A percentile compares a stretch with the other conserved stretches of the same genome.
Conservation (phyloP, 2,888 invertebrate genomes). For the Gonocerus acuteangulatus region DNA sequence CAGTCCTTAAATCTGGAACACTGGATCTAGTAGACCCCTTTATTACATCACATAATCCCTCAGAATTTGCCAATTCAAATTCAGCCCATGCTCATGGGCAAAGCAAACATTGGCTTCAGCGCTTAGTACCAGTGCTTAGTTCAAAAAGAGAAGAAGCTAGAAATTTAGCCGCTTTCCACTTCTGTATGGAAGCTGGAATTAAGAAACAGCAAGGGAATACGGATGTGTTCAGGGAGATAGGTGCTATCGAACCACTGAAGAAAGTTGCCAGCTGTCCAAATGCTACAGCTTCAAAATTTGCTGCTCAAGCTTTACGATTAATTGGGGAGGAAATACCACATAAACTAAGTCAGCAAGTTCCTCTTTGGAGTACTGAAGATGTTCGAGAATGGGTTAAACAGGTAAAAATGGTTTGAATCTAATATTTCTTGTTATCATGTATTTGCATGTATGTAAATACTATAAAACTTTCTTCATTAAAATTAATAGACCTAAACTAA, state of each 20-base stretch:
- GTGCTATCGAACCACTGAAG: conserved; percentile 89
- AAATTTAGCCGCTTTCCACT: conserved; percentile 94
- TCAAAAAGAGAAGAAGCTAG: conserved; percentile 93
- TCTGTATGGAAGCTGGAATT: conserved; percentile 98
- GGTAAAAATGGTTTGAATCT: conserved; percentile 42
- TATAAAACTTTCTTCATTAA: no score
- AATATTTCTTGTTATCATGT: background rate
- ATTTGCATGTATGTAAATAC: background rate
- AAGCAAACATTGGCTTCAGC: conserved; percentile 87
- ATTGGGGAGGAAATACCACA: conserved; percentile 97
- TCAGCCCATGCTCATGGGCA: conserved; percentile 91
- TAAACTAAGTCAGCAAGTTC: conserved; percentile 94
- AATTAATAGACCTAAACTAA: no score
- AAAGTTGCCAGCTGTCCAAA: conserved; percentile 96
- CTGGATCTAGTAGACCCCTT: conserved; percentile 94
- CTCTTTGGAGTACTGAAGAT: conserved; percentile 93
- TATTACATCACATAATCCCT: conserved; percentile 87
- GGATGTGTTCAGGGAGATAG: conserved; percentile 86
- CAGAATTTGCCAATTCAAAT: conserved; percentile 87
- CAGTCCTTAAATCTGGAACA: conserved; percentile 92
- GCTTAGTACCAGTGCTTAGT: conserved; percentile 86
- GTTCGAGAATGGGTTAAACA: conserved; percentile 98
- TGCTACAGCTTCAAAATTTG: conserved; percentile 94
- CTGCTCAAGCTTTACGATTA: conserved; percentile 80
- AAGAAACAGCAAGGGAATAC: conserved; percentile 89